These are phyloP conservation scores for Busseola fusca DNA, from an alignment of 2,888 invertebrate species.

Conservation along the genomic window DNA sequence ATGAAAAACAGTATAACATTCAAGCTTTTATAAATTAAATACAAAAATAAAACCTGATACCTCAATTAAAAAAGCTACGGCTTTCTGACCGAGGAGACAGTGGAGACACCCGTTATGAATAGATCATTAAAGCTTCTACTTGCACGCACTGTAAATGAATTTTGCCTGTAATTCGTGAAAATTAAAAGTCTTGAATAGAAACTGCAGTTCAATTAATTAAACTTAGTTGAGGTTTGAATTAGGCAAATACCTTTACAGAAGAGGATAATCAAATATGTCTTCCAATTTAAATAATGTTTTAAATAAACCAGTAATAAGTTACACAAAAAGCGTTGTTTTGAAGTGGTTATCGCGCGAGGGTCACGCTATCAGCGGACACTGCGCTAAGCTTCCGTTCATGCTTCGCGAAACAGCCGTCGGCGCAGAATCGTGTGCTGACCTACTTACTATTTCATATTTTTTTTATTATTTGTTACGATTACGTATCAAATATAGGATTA, in stretches of 20 bases:
- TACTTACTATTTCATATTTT: constrained; percentile 46
- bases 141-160: too few relatives aligned
- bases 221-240: background rate
- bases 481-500: constrained; percentile 23
- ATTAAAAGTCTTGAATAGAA: background rate
- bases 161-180: too few relatives aligned
- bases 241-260: background rate
- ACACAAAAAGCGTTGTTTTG: constrained; percentile 71
- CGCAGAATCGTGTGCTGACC: constrained; percentile 63
- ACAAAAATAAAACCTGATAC: too few relatives aligned
- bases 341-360: constrained; percentile 72
- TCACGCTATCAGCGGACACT: constrained; percentile 75
- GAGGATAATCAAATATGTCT: constrained; percentile 8
- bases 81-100: too few relatives aligned
- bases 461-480: constrained; percentile 45
- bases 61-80: too few relatives aligned
- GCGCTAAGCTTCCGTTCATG: constrained; percentile 76
- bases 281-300: constrained; percentile 1
- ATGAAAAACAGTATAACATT: too few relatives aligned
- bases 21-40: too few relatives aligned
- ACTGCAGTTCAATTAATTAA: background rate
- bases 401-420: constrained; percentile 47
- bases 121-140: too few relatives aligned
- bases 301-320: constrained; percentile 36
- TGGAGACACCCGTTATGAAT: too few relatives aligned